These are phyloP conservation scores for Lithobates sylvaticus DNA, from an alignment of 2,797 vertebrate genomes.

Conservation along the genomic window DNA sequence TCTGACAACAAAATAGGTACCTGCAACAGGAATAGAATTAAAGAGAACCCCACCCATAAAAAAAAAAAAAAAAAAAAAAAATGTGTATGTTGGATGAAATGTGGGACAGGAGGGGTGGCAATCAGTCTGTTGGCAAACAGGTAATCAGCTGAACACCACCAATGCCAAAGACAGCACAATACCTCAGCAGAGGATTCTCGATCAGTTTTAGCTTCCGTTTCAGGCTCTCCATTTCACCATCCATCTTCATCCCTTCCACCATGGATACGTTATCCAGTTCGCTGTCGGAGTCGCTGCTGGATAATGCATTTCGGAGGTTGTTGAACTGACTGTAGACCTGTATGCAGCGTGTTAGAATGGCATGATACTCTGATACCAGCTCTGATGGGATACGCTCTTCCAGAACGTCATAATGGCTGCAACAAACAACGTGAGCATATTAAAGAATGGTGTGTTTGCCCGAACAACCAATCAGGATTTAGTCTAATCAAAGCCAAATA, in stretches of 20 bases:
- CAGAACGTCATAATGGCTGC: conserved; percentile 91
- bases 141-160: no score
- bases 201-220: conserved; percentile 92
- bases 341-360: conserved; percentile 81
- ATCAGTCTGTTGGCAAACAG: no score
- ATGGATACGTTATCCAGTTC: conserved; percentile 90
- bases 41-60: no score
- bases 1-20: conserved; percentile 91
- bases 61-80: no score
- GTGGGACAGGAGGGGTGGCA: no score
- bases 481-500: no score
- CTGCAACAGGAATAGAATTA: conserved; percentile 70
- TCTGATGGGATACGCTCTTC: conserved; percentile 90
- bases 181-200: conserved; percentile 94
- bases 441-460: no score
- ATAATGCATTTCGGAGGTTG: conserved; percentile 81
- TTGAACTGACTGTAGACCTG: conserved; percentile 84
- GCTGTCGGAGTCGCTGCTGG: conserved; percentile 73
- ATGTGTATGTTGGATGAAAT: not conserved
- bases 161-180: conserved; percentile 9
- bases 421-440: conserved; percentile 6
- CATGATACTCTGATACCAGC: conserved; percentile 85
- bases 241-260: conserved; percentile 91
- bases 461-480: no score
- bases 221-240: conserved; percentile 85